A percentile compares a stretch with the other conserved stretches of the same genome.
These are phyloP conservation scores for Anagrus nilaparvatae DNA, from an alignment of 1,140 invertebrate genomes.

Conservation along the genomic window DNA sequence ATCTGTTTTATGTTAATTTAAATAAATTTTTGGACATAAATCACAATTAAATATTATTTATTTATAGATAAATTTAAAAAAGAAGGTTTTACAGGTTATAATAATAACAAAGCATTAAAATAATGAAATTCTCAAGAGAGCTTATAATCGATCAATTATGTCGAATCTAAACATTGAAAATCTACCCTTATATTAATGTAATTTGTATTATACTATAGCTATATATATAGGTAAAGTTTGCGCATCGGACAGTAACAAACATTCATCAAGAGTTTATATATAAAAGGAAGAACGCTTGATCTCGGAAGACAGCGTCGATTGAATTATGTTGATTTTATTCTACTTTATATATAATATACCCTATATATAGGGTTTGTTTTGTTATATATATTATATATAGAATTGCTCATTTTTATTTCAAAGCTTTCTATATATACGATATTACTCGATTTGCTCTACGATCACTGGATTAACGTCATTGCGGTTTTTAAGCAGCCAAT, in stretches of 20 bases:
- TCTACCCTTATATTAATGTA: too few species aligned
- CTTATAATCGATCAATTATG: too few species aligned
- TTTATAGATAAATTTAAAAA: too few species aligned
- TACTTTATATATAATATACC: conserved; percentile 32
- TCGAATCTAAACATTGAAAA: too few species aligned
- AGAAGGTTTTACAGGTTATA: too few species aligned
- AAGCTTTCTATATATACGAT: too few species aligned
- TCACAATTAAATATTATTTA: too few species aligned
- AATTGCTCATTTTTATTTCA: conserved; percentile 31
- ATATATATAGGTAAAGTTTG: conserved; percentile 7
- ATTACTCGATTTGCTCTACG: conserved; percentile 11
- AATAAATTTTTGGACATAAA: too few species aligned
- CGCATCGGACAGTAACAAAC: conserved; percentile 8
- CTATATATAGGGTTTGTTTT: conserved; percentile 12
- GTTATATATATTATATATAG: conserved; percentile 20
- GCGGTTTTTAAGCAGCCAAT: conserved; percentile 41
- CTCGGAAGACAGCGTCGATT: conserved; percentile 37
- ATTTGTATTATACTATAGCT: too few species aligned
- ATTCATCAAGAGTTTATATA: conserved; percentile 31
- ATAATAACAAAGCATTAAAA: too few species aligned
- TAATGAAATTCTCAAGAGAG: too few species aligned
- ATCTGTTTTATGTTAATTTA: too few species aligned
- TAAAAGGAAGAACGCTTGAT: conserved; percentile 27
- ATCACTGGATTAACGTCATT: conserved; percentile 37
- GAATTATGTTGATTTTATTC: conserved; percentile 45